Evolutionary conservation across 2,888 invertebrate genomes (phyloP).

Genomic region (Ormyrus labotus): DNA sequence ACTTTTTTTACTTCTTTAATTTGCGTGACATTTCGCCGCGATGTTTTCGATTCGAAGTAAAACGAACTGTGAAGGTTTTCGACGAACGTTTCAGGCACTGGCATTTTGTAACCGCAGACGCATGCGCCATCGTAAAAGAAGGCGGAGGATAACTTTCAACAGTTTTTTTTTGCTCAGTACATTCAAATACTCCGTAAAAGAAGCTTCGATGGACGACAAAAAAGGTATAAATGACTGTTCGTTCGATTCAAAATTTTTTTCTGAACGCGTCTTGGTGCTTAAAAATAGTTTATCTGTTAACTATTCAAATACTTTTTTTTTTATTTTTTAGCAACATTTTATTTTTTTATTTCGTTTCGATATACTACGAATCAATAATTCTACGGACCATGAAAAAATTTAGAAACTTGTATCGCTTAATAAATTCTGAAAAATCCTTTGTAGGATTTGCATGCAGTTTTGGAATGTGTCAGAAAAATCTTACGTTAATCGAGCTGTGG

Average conservation of each 20-base stretch:
- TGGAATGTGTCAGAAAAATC: too few species aligned
- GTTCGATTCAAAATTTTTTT: too few species aligned
- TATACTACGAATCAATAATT: neutral
- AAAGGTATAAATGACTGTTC: neutral
- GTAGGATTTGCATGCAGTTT: too few species aligned
- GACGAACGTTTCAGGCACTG: neutral
- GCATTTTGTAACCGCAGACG: neutral
- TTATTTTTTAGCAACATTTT: neutral
- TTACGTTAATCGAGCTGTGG: too few species aligned
- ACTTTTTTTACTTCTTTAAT: too few species aligned
- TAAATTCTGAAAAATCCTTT: too few species aligned
- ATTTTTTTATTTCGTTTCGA: neutral
- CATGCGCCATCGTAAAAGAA: neutral
- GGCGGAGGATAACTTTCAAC: constrained; percentile 3
- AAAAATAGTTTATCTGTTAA: constrained; percentile 1
- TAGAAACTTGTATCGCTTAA: too few species aligned
- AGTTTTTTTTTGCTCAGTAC: constrained; percentile 4
- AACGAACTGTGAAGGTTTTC: neutral
- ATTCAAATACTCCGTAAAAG: constrained; percentile 1
- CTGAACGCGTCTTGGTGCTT: neutral
- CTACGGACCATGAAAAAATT: too few species aligned
- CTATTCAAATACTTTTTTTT: neutral
- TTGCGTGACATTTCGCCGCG: too few species aligned
- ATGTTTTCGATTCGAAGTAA: too few species aligned
- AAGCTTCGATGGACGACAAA: constrained; percentile 16